A percentile compares a stretch with the other conserved stretches of the same genome.
phyloP scores from a whole-genome alignment of 1,140 invertebrate species.

The Pygmarrhopalites habei region DNA sequence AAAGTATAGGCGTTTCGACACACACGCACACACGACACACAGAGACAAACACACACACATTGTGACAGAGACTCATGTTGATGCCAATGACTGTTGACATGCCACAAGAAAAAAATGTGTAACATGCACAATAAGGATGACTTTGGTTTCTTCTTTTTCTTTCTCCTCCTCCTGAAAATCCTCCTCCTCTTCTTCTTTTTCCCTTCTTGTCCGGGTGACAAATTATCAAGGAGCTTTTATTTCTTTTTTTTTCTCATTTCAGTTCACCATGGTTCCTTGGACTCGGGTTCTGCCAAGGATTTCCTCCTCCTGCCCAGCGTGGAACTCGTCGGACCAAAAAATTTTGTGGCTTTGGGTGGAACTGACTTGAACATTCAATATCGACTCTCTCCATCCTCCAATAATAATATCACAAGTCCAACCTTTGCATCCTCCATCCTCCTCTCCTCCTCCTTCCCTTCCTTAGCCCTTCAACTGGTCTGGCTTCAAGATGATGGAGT shows the following conservation, averaged over 20 bases:
- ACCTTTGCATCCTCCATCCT: conserved; percentile 5
- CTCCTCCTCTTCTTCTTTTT: background rate
- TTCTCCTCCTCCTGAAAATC: too few species aligned
- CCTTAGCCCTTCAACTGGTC: background rate
- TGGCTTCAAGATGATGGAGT: background rate
- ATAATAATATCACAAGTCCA: background rate
- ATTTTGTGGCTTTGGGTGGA: conserved; percentile 27
- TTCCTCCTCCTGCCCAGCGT: too few species aligned
- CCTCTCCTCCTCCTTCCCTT: background rate
- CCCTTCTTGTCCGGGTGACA: background rate
- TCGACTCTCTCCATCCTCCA: background rate
- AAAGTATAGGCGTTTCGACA: too few species aligned
- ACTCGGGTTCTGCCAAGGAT: background rate
- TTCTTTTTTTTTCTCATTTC: background rate
- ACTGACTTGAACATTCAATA: conserved; percentile 21
- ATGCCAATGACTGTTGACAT: too few species aligned
- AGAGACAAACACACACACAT: too few species aligned
- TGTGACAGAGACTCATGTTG: too few species aligned
- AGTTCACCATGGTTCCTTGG: conserved; percentile 10
- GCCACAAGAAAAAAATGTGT: too few species aligned
- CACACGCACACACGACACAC: too few species aligned
- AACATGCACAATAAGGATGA: too few species aligned
- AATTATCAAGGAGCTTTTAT: conserved; percentile 2
- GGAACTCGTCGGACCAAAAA: conserved; percentile 14
- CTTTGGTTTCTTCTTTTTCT: too few species aligned